phyloP scores from a whole-genome alignment of 2,113 vertebrate species.

The Hirundichthys speculiger region DNA sequence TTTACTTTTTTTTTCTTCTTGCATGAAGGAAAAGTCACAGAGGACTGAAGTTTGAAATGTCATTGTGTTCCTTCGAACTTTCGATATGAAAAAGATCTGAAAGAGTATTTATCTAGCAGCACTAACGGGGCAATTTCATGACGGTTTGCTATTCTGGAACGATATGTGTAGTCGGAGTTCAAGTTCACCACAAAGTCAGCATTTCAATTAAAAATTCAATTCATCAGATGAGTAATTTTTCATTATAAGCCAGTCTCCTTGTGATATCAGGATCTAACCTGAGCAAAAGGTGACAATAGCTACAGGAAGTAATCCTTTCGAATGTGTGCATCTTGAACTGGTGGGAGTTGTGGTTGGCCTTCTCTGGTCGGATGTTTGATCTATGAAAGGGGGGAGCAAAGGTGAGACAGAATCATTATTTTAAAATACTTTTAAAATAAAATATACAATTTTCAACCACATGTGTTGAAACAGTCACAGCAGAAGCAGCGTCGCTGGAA shows the following conservation, averaged over 20 bases:
- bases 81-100: slow-evolving; percentile 11
- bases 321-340: slow-evolving; percentile 95
- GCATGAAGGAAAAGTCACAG: slow-evolving; percentile 6
- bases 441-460: too few relatives aligned
- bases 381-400: slow-evolving; percentile 61
- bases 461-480: not conserved
- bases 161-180: slow-evolving; percentile 2
- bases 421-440: too few relatives aligned
- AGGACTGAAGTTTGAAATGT: slow-evolving; percentile 20
- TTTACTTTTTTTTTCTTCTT: not conserved
- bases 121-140: not conserved
- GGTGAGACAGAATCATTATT: not conserved
- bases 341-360: slow-evolving; percentile 86
- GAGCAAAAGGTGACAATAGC: slow-evolving; percentile 89
- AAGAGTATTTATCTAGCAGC: slow-evolving; percentile 15
- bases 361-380: slow-evolving; percentile 91
- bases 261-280: slow-evolving; percentile 77
- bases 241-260: not conserved
- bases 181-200: not conserved
- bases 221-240: not conserved
- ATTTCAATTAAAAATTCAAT: not conserved
- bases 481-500: slow-evolving; percentile 21
- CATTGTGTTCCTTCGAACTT: slow-evolving; percentile 6
- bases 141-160: slow-evolving; percentile 1
- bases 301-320: slow-evolving; percentile 87